Evolutionary conservation across 2,113 vertebrate species (phyloP).

Genomic region (human (Homo sapiens)): DNA sequence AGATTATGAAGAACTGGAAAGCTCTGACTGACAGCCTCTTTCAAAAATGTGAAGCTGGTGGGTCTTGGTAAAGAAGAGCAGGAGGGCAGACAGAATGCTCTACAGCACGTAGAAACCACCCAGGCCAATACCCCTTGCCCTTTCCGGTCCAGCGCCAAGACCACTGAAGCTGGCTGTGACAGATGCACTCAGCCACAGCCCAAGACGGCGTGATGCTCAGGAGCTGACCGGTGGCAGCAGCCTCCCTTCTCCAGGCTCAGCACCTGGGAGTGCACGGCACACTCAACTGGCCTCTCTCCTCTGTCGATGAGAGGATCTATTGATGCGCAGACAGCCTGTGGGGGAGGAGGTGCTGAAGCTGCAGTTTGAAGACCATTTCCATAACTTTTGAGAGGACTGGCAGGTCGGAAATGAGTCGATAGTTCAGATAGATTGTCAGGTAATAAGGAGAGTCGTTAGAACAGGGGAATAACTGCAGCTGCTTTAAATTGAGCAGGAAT

Average conservation of each 20-base stretch:
- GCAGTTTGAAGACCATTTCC: conserved; percentile 58
- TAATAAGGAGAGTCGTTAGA: conserved; percentile 67
- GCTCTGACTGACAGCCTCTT: neutral
- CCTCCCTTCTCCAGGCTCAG: neutral
- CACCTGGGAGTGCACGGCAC: neutral
- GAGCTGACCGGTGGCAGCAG: neutral
- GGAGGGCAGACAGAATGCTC: neutral
- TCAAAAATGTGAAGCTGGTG: neutral
- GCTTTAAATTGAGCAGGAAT: conserved; percentile 45
- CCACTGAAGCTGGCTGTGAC: neutral
- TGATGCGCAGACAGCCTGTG: neutral
- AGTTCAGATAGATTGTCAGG: conserved; percentile 71
- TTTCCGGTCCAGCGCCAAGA: neutral
- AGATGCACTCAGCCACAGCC: neutral
- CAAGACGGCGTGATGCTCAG: rapidly evolving
- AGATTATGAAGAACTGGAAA: neutral
- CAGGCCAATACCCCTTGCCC: neutral
- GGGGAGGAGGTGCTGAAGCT: conserved; percentile 42
- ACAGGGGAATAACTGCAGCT: neutral
- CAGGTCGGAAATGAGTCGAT: conserved; percentile 68
- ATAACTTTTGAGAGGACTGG: conserved; percentile 69
- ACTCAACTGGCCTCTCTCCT: neutral
- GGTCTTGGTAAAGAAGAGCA: neutral
- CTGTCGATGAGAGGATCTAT: neutral
- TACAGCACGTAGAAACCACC: rapidly evolving